phyloP scores from a whole-genome alignment of 1,140 invertebrate genomes.

The Lucilia sericata region DNA sequence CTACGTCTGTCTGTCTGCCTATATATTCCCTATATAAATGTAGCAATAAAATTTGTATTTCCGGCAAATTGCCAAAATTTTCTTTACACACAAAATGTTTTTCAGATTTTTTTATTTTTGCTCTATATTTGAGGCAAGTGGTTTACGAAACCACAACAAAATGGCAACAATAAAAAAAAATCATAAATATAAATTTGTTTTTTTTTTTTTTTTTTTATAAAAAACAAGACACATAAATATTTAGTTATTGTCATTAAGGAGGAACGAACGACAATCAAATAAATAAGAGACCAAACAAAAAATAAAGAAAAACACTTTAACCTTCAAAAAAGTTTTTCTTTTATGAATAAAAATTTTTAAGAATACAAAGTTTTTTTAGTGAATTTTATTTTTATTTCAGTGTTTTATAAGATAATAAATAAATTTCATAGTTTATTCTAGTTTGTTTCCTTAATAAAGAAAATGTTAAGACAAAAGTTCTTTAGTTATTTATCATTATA shows the following conservation, averaged over 20 bases:
- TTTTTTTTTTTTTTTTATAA: background rate
- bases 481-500: too few species aligned
- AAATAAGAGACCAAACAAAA: background rate
- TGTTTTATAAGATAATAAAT: too few species aligned
- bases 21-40: background rate
- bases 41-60: slow-evolving; percentile 6
- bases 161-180: background rate
- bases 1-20: background rate
- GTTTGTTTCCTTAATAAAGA: too few species aligned
- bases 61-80: slow-evolving; percentile 29
- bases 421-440: too few species aligned
- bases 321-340: slow-evolving; percentile 11
- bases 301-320: slow-evolving; percentile 9
- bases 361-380: background rate
- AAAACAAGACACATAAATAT: slow-evolving; percentile 1
- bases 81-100: too few species aligned
- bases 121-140: background rate
- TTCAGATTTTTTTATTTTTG: background rate
- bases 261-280: background rate
- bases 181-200: slow-evolving; percentile 1
- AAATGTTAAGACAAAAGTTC: too few species aligned
- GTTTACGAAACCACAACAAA: background rate
- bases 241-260: slow-evolving; percentile 9
- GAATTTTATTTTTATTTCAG: too few species aligned
- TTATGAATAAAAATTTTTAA: background rate